Evolutionary conservation across 2,113 vertebrate genomes (phyloP), one percentile per base, ranked within the genome.

Genomic region (Stigmatopora argus): DNA sequence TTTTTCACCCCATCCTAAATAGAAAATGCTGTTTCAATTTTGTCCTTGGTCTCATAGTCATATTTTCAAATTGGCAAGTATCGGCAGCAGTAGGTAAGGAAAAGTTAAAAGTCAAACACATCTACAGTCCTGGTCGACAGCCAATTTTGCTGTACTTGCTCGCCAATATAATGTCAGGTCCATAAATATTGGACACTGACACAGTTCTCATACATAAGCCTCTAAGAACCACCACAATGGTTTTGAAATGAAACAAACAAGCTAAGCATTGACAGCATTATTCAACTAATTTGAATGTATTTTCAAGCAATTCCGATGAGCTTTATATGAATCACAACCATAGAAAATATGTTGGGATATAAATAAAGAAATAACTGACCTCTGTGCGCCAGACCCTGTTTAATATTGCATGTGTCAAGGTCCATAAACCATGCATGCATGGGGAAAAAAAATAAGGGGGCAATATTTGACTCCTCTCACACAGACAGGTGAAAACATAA

Each of bases 381-480:
- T 58, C 23, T 62, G 34, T 69, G 44, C 14, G 6, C 69, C 14
- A 64, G 67, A 80, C 62, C 57, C 69, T 58, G n/a, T 66, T 78
- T 15, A 68, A 70, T 68, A 75, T 64, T 63, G 31, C 64, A 73
- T 74, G 51, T 61, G 48, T 72, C 48, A 63, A 12, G 53, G 60
- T 21, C 12, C 58, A 63, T 75, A 19, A 71, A 75, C 68, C 62
- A 73, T 59, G 46, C 23, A 69, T 49, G 65, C 21, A 13, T 64
- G 3, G 48, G 69, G 35, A 55, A 55, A 52, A 44, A 35, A 11
- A 8, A 19, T 7, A 19, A 1, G 4, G 18, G 48, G 66, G 78
- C 47, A 31, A 31, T 31, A 31, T 31, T 31, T 31, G 26, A 31
- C 26, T 31, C 26, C 26, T 31, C 26, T 31, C 26, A 31, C 26